Conservation (phyloP, 2,113 vertebrate genomes). For the Odocoileus hemionus region DNA sequence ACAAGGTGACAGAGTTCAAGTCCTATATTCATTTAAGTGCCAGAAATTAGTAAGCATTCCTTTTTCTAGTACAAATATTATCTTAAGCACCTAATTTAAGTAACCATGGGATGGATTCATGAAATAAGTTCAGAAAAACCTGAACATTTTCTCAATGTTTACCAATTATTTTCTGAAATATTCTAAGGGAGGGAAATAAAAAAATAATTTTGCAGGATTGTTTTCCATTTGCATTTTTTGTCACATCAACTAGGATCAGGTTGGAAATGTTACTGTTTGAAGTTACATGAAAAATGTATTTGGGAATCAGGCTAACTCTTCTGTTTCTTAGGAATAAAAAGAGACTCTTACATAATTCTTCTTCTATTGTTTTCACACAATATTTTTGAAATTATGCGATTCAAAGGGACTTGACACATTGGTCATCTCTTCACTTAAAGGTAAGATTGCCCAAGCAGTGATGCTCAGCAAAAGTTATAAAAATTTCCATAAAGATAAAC, state of each 20-base stretch:
- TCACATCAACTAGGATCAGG: not conserved
- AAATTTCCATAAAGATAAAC: not conserved
- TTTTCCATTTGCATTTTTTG: not conserved
- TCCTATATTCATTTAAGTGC: not conserved
- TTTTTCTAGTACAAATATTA: not conserved
- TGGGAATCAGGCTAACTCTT: not conserved
- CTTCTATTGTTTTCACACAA: not conserved
- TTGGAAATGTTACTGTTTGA: slow-evolving; percentile 4
- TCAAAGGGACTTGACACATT: not conserved
- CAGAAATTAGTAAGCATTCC: not conserved
- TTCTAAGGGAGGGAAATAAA: not conserved
- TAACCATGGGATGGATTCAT: not conserved
- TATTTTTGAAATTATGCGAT: not conserved
- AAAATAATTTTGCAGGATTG: not conserved
- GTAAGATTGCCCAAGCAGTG: not conserved
- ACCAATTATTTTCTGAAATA: not conserved
- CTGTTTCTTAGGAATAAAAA: not conserved
- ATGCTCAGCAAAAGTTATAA: not conserved
- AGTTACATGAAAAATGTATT: not conserved
- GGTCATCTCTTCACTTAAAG: not conserved
- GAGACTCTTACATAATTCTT: not conserved
- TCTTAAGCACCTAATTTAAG: not conserved
- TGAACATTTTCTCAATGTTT: not conserved
- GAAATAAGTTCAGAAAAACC: not conserved
- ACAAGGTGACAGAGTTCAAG: not conserved